Percentiles rank a stretch among this genome's conserved stretches.
These are phyloP conservation scores for Tadarida brasiliensis DNA, from an alignment of 2,797 vertebrate species.

Conservation along the genomic window DNA sequence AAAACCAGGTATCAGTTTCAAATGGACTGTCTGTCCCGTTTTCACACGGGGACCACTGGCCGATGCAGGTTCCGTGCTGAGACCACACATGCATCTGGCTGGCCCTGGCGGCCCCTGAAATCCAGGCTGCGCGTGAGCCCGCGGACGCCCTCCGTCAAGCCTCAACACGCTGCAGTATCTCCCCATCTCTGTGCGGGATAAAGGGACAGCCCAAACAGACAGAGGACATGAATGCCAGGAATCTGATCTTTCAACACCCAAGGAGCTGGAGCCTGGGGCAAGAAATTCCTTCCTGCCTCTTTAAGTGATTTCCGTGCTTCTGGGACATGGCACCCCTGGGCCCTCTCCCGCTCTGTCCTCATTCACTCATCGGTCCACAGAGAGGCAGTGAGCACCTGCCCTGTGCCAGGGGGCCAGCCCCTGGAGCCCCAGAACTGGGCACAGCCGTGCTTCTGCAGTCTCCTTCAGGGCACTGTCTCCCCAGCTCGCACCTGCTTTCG, in stretches of 20 bases:
- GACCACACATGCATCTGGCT: constrained; percentile 76
- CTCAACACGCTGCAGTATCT: constrained; percentile 69
- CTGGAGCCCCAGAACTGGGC: neutral
- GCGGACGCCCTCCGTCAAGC: constrained; percentile 80
- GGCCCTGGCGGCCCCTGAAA: constrained; percentile 78
- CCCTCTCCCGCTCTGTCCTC: neutral
- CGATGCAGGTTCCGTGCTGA: constrained; percentile 71
- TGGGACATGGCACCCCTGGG: rapidly evolving
- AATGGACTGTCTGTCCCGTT: constrained; percentile 72
- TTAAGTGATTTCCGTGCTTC: neutral
- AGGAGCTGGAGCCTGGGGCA: constrained; percentile 8
- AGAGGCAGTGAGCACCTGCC: neutral
- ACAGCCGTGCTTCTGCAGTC: neutral
- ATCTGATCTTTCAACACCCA: constrained; percentile 82
- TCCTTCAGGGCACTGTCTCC: neutral
- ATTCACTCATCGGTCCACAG: neutral
- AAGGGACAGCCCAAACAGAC: constrained; percentile 40
- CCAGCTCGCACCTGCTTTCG: neutral
- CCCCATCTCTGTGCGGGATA: neutral
- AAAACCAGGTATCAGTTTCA: constrained; percentile 76
- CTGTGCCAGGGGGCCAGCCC: neutral
- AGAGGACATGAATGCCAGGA: constrained; percentile 82
- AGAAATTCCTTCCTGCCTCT: constrained; percentile 50
- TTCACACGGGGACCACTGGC: constrained; percentile 59
- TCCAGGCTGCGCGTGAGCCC: constrained; percentile 81